phyloP scores from a whole-genome alignment of 1,140 invertebrate species.

The Drosophila littoralis region DNA sequence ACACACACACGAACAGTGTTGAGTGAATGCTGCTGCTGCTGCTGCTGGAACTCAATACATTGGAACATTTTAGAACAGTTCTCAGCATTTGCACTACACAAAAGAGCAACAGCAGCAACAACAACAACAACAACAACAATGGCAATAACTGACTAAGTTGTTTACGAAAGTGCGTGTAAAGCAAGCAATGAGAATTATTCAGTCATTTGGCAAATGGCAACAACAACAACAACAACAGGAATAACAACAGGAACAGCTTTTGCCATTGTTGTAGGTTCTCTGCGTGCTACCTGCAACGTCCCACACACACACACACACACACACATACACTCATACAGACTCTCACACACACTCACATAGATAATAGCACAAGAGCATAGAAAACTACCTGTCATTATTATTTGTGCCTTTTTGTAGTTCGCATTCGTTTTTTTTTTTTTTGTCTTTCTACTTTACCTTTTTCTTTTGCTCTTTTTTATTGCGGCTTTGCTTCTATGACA shows the following conservation, averaged over 20 bases:
- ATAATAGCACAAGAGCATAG: constrained; percentile 58
- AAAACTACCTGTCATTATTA: constrained; percentile 79
- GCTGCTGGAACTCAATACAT: constrained; percentile 40
- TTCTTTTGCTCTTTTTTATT: constrained; percentile 1
- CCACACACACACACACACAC: constrained; percentile 55
- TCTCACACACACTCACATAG: constrained; percentile 28
- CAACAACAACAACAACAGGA: constrained; percentile 45
- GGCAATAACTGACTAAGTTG: constrained; percentile 65
- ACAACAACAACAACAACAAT: constrained; percentile 38
- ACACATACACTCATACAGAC: too few relatives aligned
- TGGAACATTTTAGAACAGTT: constrained; percentile 51
- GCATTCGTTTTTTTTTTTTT: constrained; percentile 34
- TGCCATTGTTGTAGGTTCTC: constrained; percentile 39
- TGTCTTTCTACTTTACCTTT: not conserved
- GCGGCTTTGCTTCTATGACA: constrained; percentile 54
- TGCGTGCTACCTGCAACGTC: constrained; percentile 69
- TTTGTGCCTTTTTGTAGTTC: constrained; percentile 57
- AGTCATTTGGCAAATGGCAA: constrained; percentile 55
- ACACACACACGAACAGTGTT: not conserved
- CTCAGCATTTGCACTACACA: constrained; percentile 63
- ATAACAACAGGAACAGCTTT: not conserved
- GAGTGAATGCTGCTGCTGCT: constrained; percentile 15
- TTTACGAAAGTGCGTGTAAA: constrained; percentile 82
- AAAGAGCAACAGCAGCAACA: constrained; percentile 41
- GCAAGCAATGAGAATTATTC: constrained; percentile 74